Evolutionary conservation across 1,140 invertebrate genomes (phyloP).

Genomic region (Pseudomyrmex sp.): DNA sequence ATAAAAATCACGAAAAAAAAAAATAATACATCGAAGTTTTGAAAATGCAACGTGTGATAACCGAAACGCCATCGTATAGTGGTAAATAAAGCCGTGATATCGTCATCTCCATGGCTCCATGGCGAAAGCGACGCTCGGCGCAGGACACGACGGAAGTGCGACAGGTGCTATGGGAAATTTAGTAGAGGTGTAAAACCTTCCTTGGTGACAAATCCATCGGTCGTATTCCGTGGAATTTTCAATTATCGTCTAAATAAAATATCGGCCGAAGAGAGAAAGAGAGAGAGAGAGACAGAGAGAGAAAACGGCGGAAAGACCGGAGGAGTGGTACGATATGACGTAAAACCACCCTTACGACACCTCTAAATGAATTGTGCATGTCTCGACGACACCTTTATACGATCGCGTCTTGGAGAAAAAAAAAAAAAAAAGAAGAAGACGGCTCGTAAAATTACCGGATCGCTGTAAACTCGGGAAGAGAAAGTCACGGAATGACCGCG

Average conservation of each 20-base stretch:
- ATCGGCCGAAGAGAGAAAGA: constrained; percentile 65
- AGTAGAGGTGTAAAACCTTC: constrained; percentile 77
- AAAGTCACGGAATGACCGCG: constrained; percentile 59
- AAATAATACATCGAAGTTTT: constrained; percentile 22
- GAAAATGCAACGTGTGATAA: constrained; percentile 48
- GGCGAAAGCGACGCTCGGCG: constrained; percentile 9
- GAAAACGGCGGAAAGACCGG: constrained; percentile 30
- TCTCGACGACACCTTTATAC: constrained; percentile 59
- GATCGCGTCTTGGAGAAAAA: constrained; percentile 43
- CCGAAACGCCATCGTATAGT: constrained; percentile 53
- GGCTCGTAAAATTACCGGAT: constrained; percentile 71
- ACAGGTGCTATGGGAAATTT: constrained; percentile 71
- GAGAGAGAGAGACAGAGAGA: constrained; percentile 54
- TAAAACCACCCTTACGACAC: constrained; percentile 70
- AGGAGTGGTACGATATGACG: constrained; percentile 72
- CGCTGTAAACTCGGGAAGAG: constrained; percentile 62
- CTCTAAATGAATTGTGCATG: constrained; percentile 76
- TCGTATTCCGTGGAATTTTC: constrained; percentile 79
- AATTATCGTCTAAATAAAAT: constrained; percentile 82
- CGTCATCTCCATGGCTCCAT: constrained; percentile 51
- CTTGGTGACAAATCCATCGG: constrained; percentile 80
- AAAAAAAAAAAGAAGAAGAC: constrained; percentile 13
- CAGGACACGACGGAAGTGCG: neutral
- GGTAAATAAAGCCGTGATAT: constrained; percentile 69
- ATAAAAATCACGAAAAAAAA: neutral